phyloP scores from a whole-genome alignment of 2,113 vertebrate genomes.

The Thymallus thymallus region DNA sequence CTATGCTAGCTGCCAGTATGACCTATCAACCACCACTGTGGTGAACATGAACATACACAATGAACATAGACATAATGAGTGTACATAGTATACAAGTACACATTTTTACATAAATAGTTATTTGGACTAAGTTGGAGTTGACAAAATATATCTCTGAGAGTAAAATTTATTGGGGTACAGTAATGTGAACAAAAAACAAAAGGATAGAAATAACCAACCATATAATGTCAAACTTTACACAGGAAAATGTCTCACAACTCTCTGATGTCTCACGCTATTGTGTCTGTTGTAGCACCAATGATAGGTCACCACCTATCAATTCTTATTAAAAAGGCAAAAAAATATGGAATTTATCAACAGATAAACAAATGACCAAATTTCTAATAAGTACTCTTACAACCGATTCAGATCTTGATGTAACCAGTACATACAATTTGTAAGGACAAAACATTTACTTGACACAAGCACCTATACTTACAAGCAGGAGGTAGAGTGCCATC shows the following conservation, averaged over 20 bases:
- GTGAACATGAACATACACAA: slow-evolving; percentile 43
- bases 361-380: slow-evolving; percentile 57
- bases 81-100: slow-evolving; percentile 55
- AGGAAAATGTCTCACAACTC: slow-evolving; percentile 66
- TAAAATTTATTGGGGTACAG: slow-evolving; percentile 75
- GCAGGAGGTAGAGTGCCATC: slow-evolving; percentile 93
- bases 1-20: slow-evolving; percentile 67
- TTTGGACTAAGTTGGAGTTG: slow-evolving; percentile 59
- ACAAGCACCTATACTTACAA: slow-evolving; percentile 74
- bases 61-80: slow-evolving; percentile 44
- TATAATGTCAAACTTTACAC: slow-evolving; percentile 88
- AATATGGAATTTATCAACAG: slow-evolving; percentile 71
- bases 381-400: slow-evolving; percentile 77
- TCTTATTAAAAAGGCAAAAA: slow-evolving; percentile 62
- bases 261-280: slow-evolving; percentile 55
- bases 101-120: slow-evolving; percentile 70
- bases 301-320: slow-evolving; percentile 73
- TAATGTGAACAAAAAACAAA: slow-evolving; percentile 65
- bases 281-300: slow-evolving; percentile 75
- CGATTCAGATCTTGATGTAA: slow-evolving; percentile 94
- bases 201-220: slow-evolving; percentile 78
- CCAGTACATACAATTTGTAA: slow-evolving; percentile 89
- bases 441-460: slow-evolving; percentile 64
- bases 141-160: slow-evolving; percentile 69
- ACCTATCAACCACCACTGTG: slow-evolving; percentile 44